Evolutionary conservation across 2,797 vertebrate genomes (phyloP), one percentile per base, ranked within the genome.

Genomic region (Ctenochaetus hawaiiensis): DNA sequence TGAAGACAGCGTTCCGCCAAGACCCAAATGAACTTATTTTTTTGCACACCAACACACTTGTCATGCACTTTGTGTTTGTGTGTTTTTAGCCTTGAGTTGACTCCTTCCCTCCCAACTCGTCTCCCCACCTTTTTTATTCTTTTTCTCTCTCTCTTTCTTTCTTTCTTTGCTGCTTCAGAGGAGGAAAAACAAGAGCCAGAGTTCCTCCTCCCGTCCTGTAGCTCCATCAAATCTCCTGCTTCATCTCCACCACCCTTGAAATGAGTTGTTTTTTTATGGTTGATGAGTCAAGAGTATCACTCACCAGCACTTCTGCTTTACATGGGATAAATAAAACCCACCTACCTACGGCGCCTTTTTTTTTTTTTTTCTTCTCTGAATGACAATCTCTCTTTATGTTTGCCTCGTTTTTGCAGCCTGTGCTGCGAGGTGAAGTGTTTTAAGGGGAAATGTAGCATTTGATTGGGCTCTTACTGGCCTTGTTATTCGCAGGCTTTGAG

Each of bases 381-480:
- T 49, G 47, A 51, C 82, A 49, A 41, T 67, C 71, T 75, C 34
- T 69, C 18, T 61, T 70, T 49, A 54, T 17, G 8, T 57, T 26
- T 47, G 51, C 41, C 60, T 78, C 48, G 4, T 63, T 48, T 57
- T 34, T 26, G 59, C 48, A 2, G 65, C n/a, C 65, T 54, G 22
- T 44, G 54, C 57, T 23, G 66, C 43, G 34, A 75, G 61, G 63
- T 77, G 72, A 72, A 84, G 85, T 67, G 83, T 57, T 85, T 85
- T 70, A 73, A 82, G 86, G 79, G 88, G 84, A 91, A 87, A 82
- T 88, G 82, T 80, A 83, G 82, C 86, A 44, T 90, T 87, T 80
- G 83, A 92, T 90, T 87, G 87, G 77, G 71, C 86, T 85, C 83
- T 89, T 78, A 72, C 79, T 16, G 67, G 77, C 73, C 75, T 84